phyloP scores from a whole-genome alignment of 1,140 invertebrate genomes.

The Patella vulgata region DNA sequence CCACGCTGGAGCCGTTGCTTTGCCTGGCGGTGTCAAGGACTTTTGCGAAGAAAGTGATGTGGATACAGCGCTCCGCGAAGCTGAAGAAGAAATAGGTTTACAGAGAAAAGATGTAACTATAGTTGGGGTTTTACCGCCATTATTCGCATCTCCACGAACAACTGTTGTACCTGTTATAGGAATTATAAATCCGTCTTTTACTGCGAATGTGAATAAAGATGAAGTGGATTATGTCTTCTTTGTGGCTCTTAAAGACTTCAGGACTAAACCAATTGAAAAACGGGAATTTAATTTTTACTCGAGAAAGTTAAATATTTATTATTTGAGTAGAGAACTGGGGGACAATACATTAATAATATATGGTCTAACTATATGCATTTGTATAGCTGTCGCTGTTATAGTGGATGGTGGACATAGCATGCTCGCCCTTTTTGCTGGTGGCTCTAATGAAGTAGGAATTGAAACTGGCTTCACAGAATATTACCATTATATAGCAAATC shows the following conservation, averaged over 20 bases:
- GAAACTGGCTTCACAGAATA: too few species aligned
- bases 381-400: too few species aligned
- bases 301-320: too few species aligned
- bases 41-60: constrained; percentile 11
- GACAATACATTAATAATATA: too few species aligned
- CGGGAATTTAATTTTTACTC: too few species aligned
- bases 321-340: too few species aligned
- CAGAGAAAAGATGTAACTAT: constrained; percentile 73
- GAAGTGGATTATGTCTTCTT: constrained; percentile 18
- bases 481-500: too few species aligned
- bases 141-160: constrained; percentile 31
- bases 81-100: constrained; percentile 80
- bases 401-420: too few species aligned
- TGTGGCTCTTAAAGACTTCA: constrained; percentile 11
- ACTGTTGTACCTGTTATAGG: constrained; percentile 14
- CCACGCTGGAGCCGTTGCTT: constrained; percentile 24
- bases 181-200: constrained; percentile 16
- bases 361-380: too few species aligned
- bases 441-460: too few species aligned
- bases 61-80: constrained; percentile 23
- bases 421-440: too few species aligned
- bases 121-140: constrained; percentile 75
- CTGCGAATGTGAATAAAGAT: constrained; percentile 7
- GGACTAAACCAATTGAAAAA: neutral
- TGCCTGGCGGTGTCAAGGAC: constrained; percentile 23